Base-by-base conservation (phyloP, 2,797 vertebrate genomes). In the Typhlichthys subterraneus region DNA sequence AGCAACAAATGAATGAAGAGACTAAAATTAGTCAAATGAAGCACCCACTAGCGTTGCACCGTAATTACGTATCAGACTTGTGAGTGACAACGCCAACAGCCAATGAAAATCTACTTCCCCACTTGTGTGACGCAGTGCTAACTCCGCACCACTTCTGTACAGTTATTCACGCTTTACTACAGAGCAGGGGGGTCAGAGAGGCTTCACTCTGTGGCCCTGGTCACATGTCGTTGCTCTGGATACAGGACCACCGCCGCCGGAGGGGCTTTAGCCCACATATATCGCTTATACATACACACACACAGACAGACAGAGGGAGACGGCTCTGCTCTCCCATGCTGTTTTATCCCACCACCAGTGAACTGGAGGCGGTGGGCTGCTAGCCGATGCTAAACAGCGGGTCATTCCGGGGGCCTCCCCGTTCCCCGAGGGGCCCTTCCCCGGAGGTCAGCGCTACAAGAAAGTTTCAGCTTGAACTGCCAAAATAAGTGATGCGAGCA, bases 401-500 rank as follows among this genome's bases (percentile, higher is more conserved):
- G 85, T 87, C 83, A 83, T 6, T 59, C 65, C 72, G 70, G 84
- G 23, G 86, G 82, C 88, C 83, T 81, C 77, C 64, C 72, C 70
- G 79, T 76, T 87, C 85, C 82, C 87, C 61, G 73, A 83, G 85
- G 83, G 87, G 82, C 79, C 77, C 77, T 80, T 56, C 73, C 14
- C 15, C 9, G 49, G 9, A 79, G 86, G 84, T 90, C 87, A 86
- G 63, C 80, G 49, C 84, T 79, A 81, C 83, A 81, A 87, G 81
- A 91, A 89, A 87, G 85, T 90, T 90, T 85, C 73, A 70, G 85
- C 80, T 86, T 87, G 77, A 89, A 86, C 87, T 31, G 52, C 71
- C 86, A 84, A 90, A 87, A 90, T 85, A 74, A 85, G 79, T 77
- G 64, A 89, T 89, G 90, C 84, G 81, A 87, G 84, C 85, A 78